These are phyloP conservation scores for Epinephelus awoara DNA, from an alignment of 2,797 vertebrate genomes.

Conservation along the genomic window DNA sequence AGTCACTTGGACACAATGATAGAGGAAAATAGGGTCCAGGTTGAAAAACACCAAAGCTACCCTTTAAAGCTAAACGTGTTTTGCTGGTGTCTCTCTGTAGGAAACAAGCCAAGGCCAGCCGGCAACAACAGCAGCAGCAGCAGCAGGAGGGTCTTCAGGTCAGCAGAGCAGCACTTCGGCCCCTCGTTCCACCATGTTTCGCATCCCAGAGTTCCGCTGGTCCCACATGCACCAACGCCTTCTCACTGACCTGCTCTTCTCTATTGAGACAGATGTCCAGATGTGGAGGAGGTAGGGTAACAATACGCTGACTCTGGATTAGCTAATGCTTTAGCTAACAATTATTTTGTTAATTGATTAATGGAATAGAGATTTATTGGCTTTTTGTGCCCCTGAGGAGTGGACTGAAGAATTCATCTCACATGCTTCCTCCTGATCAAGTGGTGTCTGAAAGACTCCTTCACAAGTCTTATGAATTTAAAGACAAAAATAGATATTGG, in stretches of 20 bases:
- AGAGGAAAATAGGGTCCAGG: too few species aligned
- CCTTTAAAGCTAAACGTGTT: background rate
- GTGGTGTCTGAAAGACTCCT: background rate
- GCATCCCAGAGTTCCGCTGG: conserved; percentile 97
- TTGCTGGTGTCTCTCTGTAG: conserved; percentile 61
- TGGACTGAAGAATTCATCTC: conserved; percentile 4
- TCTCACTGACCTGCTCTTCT: conserved; percentile 97
- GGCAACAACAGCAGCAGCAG: conserved; percentile 37
- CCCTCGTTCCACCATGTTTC: conserved; percentile 92
- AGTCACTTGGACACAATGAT: too few species aligned
- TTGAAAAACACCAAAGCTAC: too few species aligned
- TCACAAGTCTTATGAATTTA: background rate
- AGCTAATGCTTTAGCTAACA: conserved; percentile 6
- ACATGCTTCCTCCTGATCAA: background rate
- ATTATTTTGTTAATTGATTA: conserved; percentile 42
- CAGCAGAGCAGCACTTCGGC: conserved; percentile 81
- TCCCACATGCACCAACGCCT: conserved; percentile 98
- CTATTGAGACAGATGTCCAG: conserved; percentile 98
- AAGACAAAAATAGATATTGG: background rate
- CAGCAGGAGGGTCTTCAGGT: conserved; percentile 70
- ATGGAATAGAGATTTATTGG: conserved; percentile 48
- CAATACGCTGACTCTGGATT: conserved; percentile 4
- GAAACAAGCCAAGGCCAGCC: conserved; percentile 81
- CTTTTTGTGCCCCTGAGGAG: conserved; percentile 22
- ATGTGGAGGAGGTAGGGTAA: conserved; percentile 97